phyloP scores from a whole-genome alignment of 2,888 invertebrate genomes.

The Drosophila hawaiiensis region DNA sequence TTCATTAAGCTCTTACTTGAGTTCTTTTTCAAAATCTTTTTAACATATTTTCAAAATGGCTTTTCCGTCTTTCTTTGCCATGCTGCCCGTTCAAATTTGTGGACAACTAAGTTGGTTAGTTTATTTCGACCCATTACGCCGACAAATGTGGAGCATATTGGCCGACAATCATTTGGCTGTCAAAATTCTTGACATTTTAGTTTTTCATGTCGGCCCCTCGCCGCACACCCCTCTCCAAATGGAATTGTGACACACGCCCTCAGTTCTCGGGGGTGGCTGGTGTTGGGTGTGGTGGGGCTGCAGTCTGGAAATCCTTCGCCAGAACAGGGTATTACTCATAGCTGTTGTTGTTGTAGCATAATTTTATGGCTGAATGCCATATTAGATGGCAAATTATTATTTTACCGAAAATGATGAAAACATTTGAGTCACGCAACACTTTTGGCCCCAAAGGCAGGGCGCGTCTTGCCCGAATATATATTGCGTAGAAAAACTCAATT shows the following conservation, averaged over 20 bases:
- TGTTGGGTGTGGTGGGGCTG: not conserved
- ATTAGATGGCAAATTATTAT: conserved; percentile 69
- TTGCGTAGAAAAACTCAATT: conserved; percentile 78
- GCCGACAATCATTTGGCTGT: conserved; percentile 78
- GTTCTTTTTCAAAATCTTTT: not conserved
- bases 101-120: conserved; percentile 30
- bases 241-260: conserved; percentile 39
- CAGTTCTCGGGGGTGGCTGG: not conserved
- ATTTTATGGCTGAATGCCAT: conserved; percentile 65
- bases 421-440: conserved; percentile 80
- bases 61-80: not conserved
- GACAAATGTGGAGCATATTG: conserved; percentile 48
- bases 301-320: conserved; percentile 30
- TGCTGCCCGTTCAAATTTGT: not conserved
- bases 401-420: conserved; percentile 76
- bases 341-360: conserved; percentile 44
- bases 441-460: conserved; percentile 35
- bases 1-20: not conserved
- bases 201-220: conserved; percentile 56
- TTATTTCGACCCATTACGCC: conserved; percentile 19
- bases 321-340: conserved; percentile 64
- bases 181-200: conserved; percentile 76
- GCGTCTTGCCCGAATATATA: conserved; percentile 42
- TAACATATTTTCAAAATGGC: not conserved
- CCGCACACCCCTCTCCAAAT: not conserved